phyloP scores from a whole-genome alignment of 53 echinoderm and acorn worm genomes.

The Paelopatides confundens region DNA sequence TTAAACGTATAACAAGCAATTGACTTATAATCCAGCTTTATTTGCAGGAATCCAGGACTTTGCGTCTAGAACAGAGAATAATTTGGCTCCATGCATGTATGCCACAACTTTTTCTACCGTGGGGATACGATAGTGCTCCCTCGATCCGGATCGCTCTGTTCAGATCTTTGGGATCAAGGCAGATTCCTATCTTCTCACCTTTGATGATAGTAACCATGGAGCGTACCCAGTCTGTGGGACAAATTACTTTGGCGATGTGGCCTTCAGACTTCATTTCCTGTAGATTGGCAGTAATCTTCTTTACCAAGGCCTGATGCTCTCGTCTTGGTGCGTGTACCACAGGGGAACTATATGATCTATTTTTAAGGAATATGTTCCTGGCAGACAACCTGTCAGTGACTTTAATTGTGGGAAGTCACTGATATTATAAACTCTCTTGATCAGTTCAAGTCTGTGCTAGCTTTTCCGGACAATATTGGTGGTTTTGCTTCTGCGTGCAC shows the following conservation, averaged over 20 bases:
- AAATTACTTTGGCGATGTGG: conserved; percentile 55
- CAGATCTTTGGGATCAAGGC: conserved; percentile 63
- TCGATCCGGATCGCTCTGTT: conserved; percentile 58
- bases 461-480: conserved; percentile 64
- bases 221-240: conserved; percentile 74
- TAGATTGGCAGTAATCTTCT: conserved; percentile 33
- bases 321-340: conserved; percentile 71
- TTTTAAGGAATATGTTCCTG: conserved; percentile 65
- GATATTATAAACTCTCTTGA: conserved; percentile 51
- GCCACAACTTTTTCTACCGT: conserved; percentile 55
- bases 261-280: conserved; percentile 58
- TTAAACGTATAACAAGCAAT: conserved; percentile 61
- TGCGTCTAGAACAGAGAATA: conserved; percentile 63
- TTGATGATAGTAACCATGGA: conserved; percentile 64
- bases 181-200: conserved; percentile 53
- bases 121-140: conserved; percentile 54
- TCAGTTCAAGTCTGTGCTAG: conserved; percentile 52
- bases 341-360: conserved; percentile 67
- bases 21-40: conserved; percentile 52
- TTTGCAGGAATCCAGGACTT: conserved; percentile 63
- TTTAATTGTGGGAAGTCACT: too few species aligned
- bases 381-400: too few species aligned
- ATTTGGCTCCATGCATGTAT: conserved; percentile 18
- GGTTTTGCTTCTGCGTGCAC: conserved; percentile 45
- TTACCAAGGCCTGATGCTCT: conserved; percentile 52